These are phyloP conservation scores for Thalassoma bifasciatum DNA, from an alignment of 2,113 vertebrate genomes.

Conservation along the genomic window DNA sequence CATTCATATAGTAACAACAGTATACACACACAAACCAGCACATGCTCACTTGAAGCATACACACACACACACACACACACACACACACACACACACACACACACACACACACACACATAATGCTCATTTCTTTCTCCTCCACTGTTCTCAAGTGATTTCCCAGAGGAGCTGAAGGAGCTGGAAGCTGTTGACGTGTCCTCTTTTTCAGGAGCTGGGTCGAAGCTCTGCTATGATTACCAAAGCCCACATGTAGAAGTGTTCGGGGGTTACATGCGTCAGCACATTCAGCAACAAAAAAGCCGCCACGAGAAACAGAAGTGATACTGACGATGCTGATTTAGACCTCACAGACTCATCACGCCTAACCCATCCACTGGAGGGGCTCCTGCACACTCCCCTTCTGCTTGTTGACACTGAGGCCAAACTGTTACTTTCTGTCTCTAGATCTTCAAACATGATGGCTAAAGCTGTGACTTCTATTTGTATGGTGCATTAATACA, in stretches of 20 bases:
- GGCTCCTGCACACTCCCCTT: too few species aligned
- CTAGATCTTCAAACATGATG: too few species aligned
- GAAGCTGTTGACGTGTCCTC: constrained; percentile 54
- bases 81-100: background rate
- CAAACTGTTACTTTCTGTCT: too few species aligned
- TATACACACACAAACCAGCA: constrained; percentile 2
- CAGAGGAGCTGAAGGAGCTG: constrained; percentile 34
- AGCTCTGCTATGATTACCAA: constrained; percentile 23
- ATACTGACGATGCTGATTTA: constrained; percentile 14
- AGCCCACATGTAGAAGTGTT: constrained; percentile 12
- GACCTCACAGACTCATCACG: background rate
- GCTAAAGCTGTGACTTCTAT: too few species aligned
- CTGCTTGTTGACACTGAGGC: too few species aligned
- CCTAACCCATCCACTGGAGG: too few species aligned
- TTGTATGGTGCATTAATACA: too few species aligned
- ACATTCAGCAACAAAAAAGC: constrained; percentile 10
- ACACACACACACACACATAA: background rate
- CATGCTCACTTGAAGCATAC: background rate
- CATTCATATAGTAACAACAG: constrained; percentile 8
- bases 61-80: constrained; percentile 6
- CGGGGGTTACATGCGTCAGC: constrained; percentile 17
- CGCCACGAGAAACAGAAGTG: constrained; percentile 7
- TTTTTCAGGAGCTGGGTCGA: constrained; percentile 21
- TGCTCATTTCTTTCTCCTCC: background rate
- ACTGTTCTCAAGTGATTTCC: constrained; percentile 53